Evolutionary conservation across 2,888 invertebrate genomes (phyloP).

Genomic region (Arge pagana): DNA sequence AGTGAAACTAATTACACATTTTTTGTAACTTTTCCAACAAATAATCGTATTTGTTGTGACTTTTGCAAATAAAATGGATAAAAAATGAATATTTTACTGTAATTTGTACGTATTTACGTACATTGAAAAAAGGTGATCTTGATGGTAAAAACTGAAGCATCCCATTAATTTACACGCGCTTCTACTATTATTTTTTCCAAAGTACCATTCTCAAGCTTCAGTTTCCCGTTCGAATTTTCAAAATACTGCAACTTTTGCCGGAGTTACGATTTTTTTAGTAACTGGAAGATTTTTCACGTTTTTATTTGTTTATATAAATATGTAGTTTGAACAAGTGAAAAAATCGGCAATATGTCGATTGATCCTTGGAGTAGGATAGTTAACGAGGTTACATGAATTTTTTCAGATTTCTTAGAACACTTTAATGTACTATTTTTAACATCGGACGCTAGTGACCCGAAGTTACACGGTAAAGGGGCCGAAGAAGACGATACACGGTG

Average conservation of each 20-base stretch:
- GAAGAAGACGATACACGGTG: too few species aligned
- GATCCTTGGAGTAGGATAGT: neutral
- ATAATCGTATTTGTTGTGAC: too few species aligned
- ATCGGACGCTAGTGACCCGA: neutral
- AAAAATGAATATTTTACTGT: neutral
- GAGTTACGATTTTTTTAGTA: neutral
- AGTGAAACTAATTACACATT: too few species aligned
- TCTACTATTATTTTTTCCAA: neutral
- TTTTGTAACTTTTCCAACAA: too few species aligned
- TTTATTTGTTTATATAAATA: neutral
- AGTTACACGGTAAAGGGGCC: too few species aligned
- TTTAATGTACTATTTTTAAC: neutral
- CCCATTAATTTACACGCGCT: neutral
- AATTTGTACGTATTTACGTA: neutral
- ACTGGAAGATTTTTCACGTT: neutral
- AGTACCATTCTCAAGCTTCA: slow-evolving; percentile 1
- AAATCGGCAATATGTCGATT: neutral
- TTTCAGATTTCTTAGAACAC: neutral
- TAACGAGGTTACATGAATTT: neutral
- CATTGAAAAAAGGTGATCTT: neutral
- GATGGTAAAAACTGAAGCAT: neutral
- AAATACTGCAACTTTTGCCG: neutral
- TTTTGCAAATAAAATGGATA: too few species aligned
- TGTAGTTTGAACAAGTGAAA: neutral
- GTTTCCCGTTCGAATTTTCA: neutral